phyloP scores from a whole-genome alignment of 2,113 vertebrate species.

The Rana temporaria region DNA sequence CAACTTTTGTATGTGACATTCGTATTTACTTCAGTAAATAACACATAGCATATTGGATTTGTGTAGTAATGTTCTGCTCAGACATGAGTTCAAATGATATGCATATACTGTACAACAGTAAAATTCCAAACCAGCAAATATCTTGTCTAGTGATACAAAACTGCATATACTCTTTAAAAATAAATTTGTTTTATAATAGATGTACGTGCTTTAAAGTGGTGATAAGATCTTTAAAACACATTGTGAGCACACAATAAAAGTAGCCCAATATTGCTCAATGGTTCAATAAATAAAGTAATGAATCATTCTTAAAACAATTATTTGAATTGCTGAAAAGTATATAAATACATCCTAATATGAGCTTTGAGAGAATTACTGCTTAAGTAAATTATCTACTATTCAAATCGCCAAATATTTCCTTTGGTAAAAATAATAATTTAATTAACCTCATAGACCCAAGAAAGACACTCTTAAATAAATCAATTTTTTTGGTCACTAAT shows the following conservation, averaged over 20 bases:
- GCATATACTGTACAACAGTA: no score
- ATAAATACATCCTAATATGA: constrained; percentile 33
- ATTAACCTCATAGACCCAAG: constrained; percentile 38
- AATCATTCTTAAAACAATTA: constrained; percentile 21
- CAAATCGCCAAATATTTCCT: constrained; percentile 46
- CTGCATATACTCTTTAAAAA: no score
- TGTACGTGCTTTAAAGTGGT: background rate
- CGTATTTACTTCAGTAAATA: background rate
- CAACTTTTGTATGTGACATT: no score
- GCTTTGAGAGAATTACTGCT: constrained; percentile 42
- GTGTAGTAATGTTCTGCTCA: no score
- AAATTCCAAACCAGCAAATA: no score
- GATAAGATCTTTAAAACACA: constrained; percentile 4
- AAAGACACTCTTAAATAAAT: constrained; percentile 45
- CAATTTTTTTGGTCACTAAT: constrained; percentile 44
- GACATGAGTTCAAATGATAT: no score
- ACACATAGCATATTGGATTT: no score
- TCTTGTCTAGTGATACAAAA: no score
- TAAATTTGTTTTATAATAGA: background rate
- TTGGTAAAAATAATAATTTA: constrained; percentile 48
- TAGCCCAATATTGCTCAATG: background rate
- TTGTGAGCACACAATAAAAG: background rate
- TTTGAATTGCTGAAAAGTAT: constrained; percentile 32
- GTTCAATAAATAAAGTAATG: constrained; percentile 17
- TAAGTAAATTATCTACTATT: constrained; percentile 47